phyloP scores from a whole-genome alignment of 2,113 vertebrate species.

The Psilopsiagon aymara region DNA sequence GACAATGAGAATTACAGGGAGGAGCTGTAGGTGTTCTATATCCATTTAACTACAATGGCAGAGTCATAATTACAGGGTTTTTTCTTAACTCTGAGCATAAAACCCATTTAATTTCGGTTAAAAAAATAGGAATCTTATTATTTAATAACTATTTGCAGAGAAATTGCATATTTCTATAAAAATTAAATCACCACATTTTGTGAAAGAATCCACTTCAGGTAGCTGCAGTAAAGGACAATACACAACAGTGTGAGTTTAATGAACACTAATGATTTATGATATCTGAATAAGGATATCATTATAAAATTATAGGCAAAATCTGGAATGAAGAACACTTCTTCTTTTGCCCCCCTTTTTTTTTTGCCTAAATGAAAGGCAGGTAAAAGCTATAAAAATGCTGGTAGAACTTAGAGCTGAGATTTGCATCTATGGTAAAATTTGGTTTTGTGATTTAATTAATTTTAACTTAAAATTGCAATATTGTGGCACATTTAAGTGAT shows the following conservation, averaged over 20 bases:
- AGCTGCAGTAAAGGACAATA: not conserved
- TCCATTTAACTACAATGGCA: not conserved
- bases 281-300: not conserved
- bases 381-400: not conserved
- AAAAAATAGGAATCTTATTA: not conserved
- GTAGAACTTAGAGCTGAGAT: not conserved
- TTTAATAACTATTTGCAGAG: not conserved
- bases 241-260: not conserved
- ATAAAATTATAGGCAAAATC: not conserved
- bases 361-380: not conserved
- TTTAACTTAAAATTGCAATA: not conserved
- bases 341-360: not conserved
- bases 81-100: not conserved
- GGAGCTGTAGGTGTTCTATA: not conserved
- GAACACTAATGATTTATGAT: not conserved
- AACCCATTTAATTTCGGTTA: not conserved
- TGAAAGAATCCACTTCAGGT: not conserved
- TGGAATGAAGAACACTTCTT: not conserved
- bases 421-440: not conserved
- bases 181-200: not conserved
- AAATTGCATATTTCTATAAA: not conserved
- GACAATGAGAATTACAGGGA: not conserved
- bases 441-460: not conserved
- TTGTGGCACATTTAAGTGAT: not conserved
- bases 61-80: not conserved